Percentiles rank a stretch among this genome's conserved stretches.
Conservation (phyloP, 2,113 vertebrate genomes). For the Oceanodroma tethys region DNA sequence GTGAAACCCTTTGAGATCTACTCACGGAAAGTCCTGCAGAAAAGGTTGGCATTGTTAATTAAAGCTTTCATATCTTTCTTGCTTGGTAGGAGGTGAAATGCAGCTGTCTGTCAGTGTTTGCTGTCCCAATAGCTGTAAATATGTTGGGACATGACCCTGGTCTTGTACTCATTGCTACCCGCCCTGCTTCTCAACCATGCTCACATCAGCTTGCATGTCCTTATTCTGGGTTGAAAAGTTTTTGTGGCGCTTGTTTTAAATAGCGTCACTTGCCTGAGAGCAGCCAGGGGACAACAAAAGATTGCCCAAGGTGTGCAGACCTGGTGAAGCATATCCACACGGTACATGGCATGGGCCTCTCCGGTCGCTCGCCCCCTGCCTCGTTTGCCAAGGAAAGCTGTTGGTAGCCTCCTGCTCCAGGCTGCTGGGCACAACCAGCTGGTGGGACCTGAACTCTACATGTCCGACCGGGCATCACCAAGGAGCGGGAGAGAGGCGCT, state of each 20-base stretch:
- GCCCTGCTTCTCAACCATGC: background rate
- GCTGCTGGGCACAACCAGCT: background rate
- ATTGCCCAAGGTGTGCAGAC: background rate
- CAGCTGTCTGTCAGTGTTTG: background rate
- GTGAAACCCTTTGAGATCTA: background rate
- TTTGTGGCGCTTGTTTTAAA: background rate
- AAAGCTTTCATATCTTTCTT: background rate
- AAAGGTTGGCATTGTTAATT: background rate
- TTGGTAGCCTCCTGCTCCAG: background rate
- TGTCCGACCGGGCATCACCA: background rate
- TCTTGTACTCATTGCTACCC: background rate
- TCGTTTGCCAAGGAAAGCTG: background rate
- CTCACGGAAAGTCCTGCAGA: background rate
- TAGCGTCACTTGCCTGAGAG: background rate
- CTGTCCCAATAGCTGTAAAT: background rate
- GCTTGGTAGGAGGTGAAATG: background rate
- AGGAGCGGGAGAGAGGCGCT: background rate
- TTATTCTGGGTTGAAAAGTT: background rate
- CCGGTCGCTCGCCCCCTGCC: background rate
- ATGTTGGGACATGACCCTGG: background rate
- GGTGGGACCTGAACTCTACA: background rate
- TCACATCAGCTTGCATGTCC: background rate
- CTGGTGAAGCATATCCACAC: background rate
- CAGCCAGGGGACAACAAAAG: background rate
- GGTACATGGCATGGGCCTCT: fast-evolving